Evolutionary conservation across 2,113 vertebrate species (phyloP), one percentile per base, ranked within the genome.

Genomic region (Rhinichthys klamathensis): DNA sequence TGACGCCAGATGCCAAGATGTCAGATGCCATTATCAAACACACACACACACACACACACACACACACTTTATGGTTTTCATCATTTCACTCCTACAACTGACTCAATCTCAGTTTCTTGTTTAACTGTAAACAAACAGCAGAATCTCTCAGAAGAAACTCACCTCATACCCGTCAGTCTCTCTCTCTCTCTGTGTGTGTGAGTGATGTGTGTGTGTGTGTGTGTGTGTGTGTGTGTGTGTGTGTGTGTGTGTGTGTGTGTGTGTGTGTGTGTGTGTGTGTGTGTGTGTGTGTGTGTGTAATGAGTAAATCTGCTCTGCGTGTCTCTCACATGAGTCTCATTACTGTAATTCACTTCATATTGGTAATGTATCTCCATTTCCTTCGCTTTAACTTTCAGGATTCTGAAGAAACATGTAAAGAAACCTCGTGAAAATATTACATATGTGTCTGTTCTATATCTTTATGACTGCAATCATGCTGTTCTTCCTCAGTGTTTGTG

Each of bases 281-380:
- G 63, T 76, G 44, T 76, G 73, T 54, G 44, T 76, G 73, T 76
- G 49, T 54, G 74, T 58, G 46, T 23, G 51, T 16, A 6, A 35
- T 11, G 12, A 7, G 13, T 41, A 27, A 61, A 5, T 80, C 11
- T 80, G 75, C 10, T 61, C 77, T 15, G 4, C 38, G 44, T 12
- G 41, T 54, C 27, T 23, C 60, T 70, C 80, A 70, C 80, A 70
- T 82, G 80, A 82, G 65, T 9, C 65, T 70, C 30, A 72, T 82
- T 82, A 82, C 21, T 2, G 13, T 49, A 82, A 51, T 54, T 70
- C 63, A 51, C 44, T 70, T 70, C 16, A 35, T 13, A 13, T 41
- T 23, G 0, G 7, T 49, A 56, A 1, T 46, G 10, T 3, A 16
- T 23, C n/a, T 32, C 15, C 61, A 65, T 27, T 0, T 2, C 25